Conservation (phyloP, 2,797 vertebrate species). For the Propithecus perrieri region DNA sequence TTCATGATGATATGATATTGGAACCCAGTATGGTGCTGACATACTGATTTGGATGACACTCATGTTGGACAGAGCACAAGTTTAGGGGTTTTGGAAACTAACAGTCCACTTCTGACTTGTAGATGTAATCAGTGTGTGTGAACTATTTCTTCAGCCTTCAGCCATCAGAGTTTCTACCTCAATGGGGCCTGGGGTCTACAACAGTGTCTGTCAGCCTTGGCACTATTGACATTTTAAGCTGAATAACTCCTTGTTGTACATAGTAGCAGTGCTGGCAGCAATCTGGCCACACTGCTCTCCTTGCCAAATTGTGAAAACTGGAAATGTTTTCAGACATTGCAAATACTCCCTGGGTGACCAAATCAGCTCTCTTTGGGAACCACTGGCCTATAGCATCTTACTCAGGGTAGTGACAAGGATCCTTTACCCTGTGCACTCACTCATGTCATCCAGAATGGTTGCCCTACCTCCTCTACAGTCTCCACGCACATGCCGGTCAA, state of each 20-base stretch:
- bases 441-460: background rate
- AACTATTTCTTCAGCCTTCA: background rate
- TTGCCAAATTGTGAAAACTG: background rate
- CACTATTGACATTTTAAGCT: background rate
- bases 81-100: background rate
- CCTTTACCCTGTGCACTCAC: background rate
- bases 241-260: background rate
- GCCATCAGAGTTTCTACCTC: background rate
- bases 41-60: background rate
- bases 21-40: too few species aligned
- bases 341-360: background rate
- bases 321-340: background rate
- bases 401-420: background rate
- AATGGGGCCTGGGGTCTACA: accelerated
- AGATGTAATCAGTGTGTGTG: background rate
- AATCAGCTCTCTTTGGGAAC: background rate
- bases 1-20: background rate
- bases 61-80: background rate
- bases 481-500: background rate
- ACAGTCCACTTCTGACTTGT: background rate
- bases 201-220: background rate
- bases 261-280: background rate
- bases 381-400: background rate
- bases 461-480: background rate
- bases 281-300: background rate